Percentiles rank a stretch among this genome's conserved stretches.
phyloP scores from a whole-genome alignment of 2,113 vertebrate species.

The Corythoichthys haematopterus region DNA sequence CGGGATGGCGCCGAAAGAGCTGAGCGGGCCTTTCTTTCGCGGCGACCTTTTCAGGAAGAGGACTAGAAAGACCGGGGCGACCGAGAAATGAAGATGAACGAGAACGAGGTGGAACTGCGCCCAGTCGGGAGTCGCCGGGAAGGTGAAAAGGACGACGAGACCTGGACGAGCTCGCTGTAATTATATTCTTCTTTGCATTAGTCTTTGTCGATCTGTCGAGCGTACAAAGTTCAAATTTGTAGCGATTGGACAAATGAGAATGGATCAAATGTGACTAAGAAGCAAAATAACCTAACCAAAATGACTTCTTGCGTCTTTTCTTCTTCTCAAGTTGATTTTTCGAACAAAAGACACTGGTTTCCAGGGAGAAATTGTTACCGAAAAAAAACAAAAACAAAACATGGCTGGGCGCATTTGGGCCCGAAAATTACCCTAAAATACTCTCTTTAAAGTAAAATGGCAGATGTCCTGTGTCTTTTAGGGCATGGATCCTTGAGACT shows the following conservation, averaged over 20 bases:
- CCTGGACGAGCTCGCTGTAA: neutral
- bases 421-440: too few species aligned
- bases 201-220: neutral
- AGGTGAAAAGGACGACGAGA: neutral
- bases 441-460: neutral
- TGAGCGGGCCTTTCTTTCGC: constrained; percentile 48
- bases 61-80: constrained; percentile 8
- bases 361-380: too few species aligned
- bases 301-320: too few species aligned
- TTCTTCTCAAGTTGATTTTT: too few species aligned
- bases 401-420: too few species aligned
- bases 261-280: too few species aligned
- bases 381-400: too few species aligned
- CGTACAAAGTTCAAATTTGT: neutral
- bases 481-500: neutral
- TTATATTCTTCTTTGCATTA: neutral
- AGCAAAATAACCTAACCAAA: too few species aligned
- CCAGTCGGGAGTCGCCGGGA: too few species aligned
- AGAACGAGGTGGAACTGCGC: neutral
- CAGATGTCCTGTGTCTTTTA: neutral
- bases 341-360: too few species aligned
- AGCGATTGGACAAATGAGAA: neutral
- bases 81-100: neutral
- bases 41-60: constrained; percentile 41
- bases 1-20: constrained; percentile 45